Conservation (phyloP, 2,888 invertebrate species). For the Syritta pipiens region DNA sequence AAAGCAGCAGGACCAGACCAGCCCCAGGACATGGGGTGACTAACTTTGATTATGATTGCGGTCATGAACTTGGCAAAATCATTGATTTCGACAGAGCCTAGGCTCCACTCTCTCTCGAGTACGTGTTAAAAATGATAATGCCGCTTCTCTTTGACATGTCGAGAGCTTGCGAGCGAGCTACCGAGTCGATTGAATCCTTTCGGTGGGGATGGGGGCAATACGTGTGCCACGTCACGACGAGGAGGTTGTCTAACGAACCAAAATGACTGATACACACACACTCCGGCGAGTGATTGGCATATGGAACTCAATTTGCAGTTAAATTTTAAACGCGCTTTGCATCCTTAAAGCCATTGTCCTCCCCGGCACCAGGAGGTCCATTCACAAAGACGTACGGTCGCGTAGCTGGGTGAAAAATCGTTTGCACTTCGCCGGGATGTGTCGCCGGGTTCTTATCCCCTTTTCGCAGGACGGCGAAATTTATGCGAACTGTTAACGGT, state of each 20-base stretch:
- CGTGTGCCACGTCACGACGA: slow-evolving; percentile 20
- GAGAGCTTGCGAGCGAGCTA: slow-evolving; percentile 26
- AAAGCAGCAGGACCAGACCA: neutral
- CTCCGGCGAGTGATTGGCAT: slow-evolving; percentile 54
- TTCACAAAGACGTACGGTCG: slow-evolving; percentile 15
- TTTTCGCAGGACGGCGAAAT: slow-evolving; percentile 44
- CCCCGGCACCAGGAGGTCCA: neutral
- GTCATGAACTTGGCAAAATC: slow-evolving; percentile 69
- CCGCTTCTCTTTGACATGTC: slow-evolving; percentile 53
- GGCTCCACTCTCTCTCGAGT: slow-evolving; percentile 56
- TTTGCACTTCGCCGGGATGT: too few relatives aligned
- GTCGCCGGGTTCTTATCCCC: too few relatives aligned
- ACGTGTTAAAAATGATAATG: slow-evolving; percentile 67
- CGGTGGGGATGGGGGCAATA: neutral
- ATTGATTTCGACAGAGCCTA: slow-evolving; percentile 68
- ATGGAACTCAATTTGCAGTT: slow-evolving; percentile 68
- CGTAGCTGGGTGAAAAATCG: slow-evolving; percentile 13
- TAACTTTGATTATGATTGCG: slow-evolving; percentile 68
- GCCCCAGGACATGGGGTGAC: slow-evolving; percentile 33
- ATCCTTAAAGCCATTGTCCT: slow-evolving; percentile 39
- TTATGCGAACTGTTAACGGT: slow-evolving; percentile 63
- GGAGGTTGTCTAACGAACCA: slow-evolving; percentile 60
- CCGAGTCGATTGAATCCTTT: slow-evolving; percentile 56
- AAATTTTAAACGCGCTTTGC: slow-evolving; percentile 65
- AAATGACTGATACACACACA: slow-evolving; percentile 57